phyloP scores from a whole-genome alignment of 2,888 invertebrate genomes.

The Arge pagana region DNA sequence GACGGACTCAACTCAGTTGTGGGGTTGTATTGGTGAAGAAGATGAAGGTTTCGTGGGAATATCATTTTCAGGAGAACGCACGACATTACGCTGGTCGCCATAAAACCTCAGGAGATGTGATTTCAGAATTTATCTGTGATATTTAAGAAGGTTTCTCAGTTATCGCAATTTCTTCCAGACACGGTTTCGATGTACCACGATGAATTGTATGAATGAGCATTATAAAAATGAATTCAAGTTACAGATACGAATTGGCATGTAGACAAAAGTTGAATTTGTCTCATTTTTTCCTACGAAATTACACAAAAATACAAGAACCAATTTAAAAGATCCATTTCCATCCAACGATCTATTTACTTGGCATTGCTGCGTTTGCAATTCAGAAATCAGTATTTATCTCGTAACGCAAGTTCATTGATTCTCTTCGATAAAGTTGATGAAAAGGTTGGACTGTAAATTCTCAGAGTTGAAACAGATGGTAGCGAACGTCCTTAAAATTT shows the following conservation, averaged over 20 bases:
- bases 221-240: background rate
- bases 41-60: constrained; percentile 23
- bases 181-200: constrained; percentile 10
- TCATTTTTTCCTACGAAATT: too few species aligned
- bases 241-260: background rate
- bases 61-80: constrained; percentile 29
- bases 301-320: too few species aligned
- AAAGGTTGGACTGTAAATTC: background rate
- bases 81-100: background rate
- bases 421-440: too few species aligned
- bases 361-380: too few species aligned
- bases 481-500: constrained; percentile 27
- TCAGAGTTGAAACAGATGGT: constrained; percentile 1
- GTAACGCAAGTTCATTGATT: too few species aligned
- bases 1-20: constrained; percentile 9
- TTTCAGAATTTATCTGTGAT: constrained; percentile 39
- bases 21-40: constrained; percentile 17
- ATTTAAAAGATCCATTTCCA: too few species aligned
- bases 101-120: constrained; percentile 56
- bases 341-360: too few species aligned
- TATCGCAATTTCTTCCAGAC: constrained; percentile 3
- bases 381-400: too few species aligned
- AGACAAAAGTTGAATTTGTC: too few species aligned
- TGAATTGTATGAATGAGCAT: constrained; percentile 15
- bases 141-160: constrained; percentile 5